A percentile compares a stretch with the other conserved stretches of the same genome.
phyloP scores from a whole-genome alignment of 2,113 vertebrate genomes.

The Girardinichthys multiradiatus region DNA sequence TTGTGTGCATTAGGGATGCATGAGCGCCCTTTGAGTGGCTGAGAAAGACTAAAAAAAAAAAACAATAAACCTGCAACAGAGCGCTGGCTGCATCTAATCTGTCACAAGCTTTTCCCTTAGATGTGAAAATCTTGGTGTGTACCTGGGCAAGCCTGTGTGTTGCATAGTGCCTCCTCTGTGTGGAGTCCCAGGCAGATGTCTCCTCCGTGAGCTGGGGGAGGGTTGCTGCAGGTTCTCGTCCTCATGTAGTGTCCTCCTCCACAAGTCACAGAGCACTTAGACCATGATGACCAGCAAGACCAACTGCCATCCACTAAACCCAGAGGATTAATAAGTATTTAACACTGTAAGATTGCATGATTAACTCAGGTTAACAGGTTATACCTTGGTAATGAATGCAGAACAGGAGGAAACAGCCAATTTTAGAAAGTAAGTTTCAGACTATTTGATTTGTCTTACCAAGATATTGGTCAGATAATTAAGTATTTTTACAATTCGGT shows the following conservation, averaged over 20 bases:
- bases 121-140: constrained; percentile 34
- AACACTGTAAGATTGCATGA: neutral
- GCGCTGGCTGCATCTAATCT: constrained; percentile 30
- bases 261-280: constrained; percentile 94
- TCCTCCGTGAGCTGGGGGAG: constrained; percentile 90
- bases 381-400: neutral
- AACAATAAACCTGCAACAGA: constrained; percentile 52
- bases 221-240: constrained; percentile 92
- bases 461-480: too few species aligned
- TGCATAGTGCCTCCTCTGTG: constrained; percentile 95
- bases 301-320: constrained; percentile 92
- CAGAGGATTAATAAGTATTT: constrained; percentile 5
- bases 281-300: constrained; percentile 98
- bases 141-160: constrained; percentile 93
- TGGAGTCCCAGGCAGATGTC: constrained; percentile 98
- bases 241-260: constrained; percentile 96
- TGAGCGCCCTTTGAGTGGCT: constrained; percentile 21
- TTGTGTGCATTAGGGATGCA: constrained; percentile 52
- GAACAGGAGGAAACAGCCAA: too few species aligned
- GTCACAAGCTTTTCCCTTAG: constrained; percentile 37
- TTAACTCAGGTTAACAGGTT: neutral
- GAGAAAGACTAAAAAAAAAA: constrained; percentile 43
- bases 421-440: too few species aligned
- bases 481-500: too few species aligned
- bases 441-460: too few species aligned